Evolutionary conservation across 2,888 invertebrate species (phyloP), one percentile per base, ranked within the genome.

Genomic region (Anagyrus pseudococci): DNA sequence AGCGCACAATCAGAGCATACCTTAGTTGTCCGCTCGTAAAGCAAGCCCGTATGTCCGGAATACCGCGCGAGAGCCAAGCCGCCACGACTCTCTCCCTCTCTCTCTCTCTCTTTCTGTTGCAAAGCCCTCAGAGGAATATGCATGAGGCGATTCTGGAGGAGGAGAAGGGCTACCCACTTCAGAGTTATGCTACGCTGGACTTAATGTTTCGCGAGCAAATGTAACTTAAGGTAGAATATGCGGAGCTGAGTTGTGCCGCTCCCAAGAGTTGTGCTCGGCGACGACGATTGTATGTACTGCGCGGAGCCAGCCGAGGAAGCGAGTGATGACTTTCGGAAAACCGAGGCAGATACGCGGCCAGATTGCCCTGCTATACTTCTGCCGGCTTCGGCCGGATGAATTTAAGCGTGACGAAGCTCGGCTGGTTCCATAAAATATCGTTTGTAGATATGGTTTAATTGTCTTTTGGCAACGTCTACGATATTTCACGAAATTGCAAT

Each of bases 21-120:
- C 79, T 79, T 79, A 79, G 79, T 79, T 79, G 79, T 79, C 79
- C 76, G 78, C 77, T 78, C 78, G 78, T 79, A 79, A 79, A 79
- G 77, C 74, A 77, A 75, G 74, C 78, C 79, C 79, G 79, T 79
- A 79, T 79, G 79, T 74, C 77, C 66, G 67, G 72, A 72, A 72
- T 77, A 75, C 72, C 57, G 44, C 55, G n/a, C n/a, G n/a, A n/a
- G n/a, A n/a, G 62, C 1, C 58, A n/a, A 6, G 50, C 62, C 60
- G 63, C 67, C 58, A 25, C 58, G 29, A 29, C 47, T 50, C 52
- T 61, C 61, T 64, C 69, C 47, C 54, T 67, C 58, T 61, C 59
- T 58, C 66, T 59, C 64, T 65, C 66, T 68, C 48, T 68, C 67
- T 26, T 46, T 40, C 59, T 59, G 46, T 43, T 52, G 47, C 29